These are phyloP conservation scores for Creontiades dilutus DNA, from an alignment of 2,888 invertebrate genomes.

Conservation along the genomic window DNA sequence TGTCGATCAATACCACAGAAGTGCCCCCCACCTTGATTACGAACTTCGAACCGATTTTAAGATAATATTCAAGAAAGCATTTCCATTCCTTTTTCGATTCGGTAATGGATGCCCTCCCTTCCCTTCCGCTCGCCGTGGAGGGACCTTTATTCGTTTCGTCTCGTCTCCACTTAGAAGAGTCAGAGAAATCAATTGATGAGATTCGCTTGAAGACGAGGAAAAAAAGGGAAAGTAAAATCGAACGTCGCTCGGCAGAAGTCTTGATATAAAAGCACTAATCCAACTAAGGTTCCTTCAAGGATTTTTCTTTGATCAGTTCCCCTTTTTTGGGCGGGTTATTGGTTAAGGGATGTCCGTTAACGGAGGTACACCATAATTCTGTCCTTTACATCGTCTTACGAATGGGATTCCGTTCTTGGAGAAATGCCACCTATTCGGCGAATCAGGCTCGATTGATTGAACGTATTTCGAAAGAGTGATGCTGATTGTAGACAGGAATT, in stretches of 20 bases:
- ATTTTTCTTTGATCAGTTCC: not conserved
- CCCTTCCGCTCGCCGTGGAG: not conserved
- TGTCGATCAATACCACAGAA: not conserved
- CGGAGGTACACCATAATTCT: not conserved
- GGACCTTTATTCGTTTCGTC: not conserved
- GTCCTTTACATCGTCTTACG: not conserved
- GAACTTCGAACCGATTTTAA: constrained; percentile 6
- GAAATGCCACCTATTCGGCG: not conserved
- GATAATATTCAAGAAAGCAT: constrained; percentile 26
- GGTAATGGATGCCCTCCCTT: not conserved
- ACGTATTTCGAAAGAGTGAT: not conserved
- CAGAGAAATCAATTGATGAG: constrained; percentile 7
- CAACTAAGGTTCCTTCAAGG: constrained; percentile 2
- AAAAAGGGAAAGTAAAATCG: constrained; percentile 8
- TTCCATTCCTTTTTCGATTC: not conserved
- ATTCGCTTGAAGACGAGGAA: not conserved
- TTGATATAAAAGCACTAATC: constrained; percentile 31
- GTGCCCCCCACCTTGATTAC: not conserved
- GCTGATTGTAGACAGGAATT: not conserved
- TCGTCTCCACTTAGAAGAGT: not conserved
- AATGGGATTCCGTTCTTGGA: not conserved
- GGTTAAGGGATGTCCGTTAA: not conserved
- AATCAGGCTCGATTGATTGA: not conserved
- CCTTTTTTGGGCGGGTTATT: not conserved
- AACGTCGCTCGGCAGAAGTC: not conserved